A percentile compares a stretch with the other conserved stretches of the same genome.
Conservation (phyloP, 2,797 vertebrate genomes). For the Chaetodon trifasciatus region DNA sequence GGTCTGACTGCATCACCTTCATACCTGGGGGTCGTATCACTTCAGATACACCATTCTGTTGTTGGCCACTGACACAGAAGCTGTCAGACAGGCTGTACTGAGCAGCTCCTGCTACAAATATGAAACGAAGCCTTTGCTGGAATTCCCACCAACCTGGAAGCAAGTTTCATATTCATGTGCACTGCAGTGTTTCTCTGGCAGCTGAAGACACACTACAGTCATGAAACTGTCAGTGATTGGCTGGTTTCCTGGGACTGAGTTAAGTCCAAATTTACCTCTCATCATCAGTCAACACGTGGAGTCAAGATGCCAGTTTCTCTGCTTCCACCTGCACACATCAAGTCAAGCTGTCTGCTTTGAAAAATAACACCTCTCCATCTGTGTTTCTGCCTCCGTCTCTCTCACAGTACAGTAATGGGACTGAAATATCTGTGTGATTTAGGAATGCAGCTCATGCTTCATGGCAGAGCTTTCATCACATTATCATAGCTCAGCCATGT, state of each 20-base stretch:
- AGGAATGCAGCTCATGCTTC: conserved; percentile 12
- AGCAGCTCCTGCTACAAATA: not conserved
- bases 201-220: conserved; percentile 10
- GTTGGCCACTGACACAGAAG: not conserved
- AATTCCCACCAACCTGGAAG: not conserved
- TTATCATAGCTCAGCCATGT: conserved; percentile 63
- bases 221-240: conserved; percentile 24
- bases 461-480: conserved; percentile 54
- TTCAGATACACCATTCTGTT: no score
- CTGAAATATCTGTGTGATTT: not conserved
- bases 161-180: not conserved
- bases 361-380: conserved; percentile 41
- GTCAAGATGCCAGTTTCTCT: conserved; percentile 69
- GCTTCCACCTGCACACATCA: conserved; percentile 53
- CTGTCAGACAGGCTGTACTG: not conserved
- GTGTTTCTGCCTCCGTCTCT: not conserved
- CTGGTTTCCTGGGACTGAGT: conserved; percentile 18
- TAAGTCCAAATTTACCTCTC: conserved; percentile 30
- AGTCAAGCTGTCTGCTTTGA: conserved; percentile 54
- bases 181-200: not conserved
- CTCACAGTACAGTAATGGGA: not conserved
- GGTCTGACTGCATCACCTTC: no score
- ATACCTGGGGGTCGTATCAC: no score
- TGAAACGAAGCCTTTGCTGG: not conserved
- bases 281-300: conserved; percentile 62